These are phyloP conservation scores for Naja naja DNA, from an alignment of 2,113 vertebrate genomes.

Conservation along the genomic window DNA sequence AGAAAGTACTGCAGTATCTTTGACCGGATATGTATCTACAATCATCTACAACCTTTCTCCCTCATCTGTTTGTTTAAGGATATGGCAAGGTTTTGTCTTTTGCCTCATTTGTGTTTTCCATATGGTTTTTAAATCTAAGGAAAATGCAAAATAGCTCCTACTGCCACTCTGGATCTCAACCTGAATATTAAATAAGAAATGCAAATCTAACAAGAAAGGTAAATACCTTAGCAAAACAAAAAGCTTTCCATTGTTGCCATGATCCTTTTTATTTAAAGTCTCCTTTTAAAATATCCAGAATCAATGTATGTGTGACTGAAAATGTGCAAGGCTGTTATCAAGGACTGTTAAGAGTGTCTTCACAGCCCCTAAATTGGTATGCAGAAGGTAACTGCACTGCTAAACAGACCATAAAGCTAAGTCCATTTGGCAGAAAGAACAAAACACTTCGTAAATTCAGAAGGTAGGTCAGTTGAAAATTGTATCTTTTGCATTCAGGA, in stretches of 20 bases:
- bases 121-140: neutral
- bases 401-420: constrained; percentile 56
- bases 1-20: constrained; percentile 3
- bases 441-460: neutral
- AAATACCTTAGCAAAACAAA: neutral
- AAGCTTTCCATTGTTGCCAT: neutral
- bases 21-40: neutral
- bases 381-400: constrained; percentile 55
- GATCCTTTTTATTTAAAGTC: neutral
- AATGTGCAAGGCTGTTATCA: constrained; percentile 16
- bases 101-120: neutral
- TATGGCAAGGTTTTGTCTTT: neutral
- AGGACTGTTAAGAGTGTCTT: neutral
- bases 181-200: neutral
- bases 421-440: constrained; percentile 28
- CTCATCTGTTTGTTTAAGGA: neutral
- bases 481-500: neutral
- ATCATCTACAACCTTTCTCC: neutral
- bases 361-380: constrained; percentile 57
- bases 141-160: neutral
- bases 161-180: neutral
- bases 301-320: neutral
- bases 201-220: neutral
- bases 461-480: neutral
- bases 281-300: neutral